Conservation (phyloP, 2,888 invertebrate species). For the Hirtodrosophila alboralis region DNA sequence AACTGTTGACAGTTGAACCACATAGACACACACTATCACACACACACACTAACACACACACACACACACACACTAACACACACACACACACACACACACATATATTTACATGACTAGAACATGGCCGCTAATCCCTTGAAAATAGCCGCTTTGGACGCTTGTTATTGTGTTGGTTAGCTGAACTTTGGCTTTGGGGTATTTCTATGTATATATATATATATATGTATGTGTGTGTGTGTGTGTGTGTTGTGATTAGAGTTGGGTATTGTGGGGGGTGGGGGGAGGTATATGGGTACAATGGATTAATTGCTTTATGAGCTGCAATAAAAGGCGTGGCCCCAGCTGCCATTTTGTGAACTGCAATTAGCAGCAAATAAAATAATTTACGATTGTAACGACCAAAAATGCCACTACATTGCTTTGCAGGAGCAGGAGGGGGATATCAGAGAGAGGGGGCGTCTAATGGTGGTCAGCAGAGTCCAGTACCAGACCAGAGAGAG, state of each 20-base stretch:
- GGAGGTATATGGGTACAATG: constrained; percentile 10
- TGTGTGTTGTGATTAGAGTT: not conserved
- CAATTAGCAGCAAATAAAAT: constrained; percentile 80
- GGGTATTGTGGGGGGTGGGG: not conserved
- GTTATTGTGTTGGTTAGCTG: constrained; percentile 61
- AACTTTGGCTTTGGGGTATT: constrained; percentile 21
- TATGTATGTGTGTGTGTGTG: not conserved
- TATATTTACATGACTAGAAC: constrained; percentile 4
- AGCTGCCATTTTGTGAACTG: constrained; percentile 69
- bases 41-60: constrained; percentile 6
- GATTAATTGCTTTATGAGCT: constrained; percentile 79
- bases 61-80: constrained; percentile 14
- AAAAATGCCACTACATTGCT: constrained; percentile 47
- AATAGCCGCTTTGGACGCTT: constrained; percentile 47
- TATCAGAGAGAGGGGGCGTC: not conserved
- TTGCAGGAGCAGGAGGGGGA: not conserved
- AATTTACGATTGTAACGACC: constrained; percentile 77
- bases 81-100: constrained; percentile 5
- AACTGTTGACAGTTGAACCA: constrained; percentile 57
- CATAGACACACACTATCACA: not conserved
- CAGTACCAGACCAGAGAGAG: not conserved
- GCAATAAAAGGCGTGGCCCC: constrained; percentile 68
- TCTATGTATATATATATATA: not conserved
- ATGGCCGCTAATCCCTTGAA: constrained; percentile 62
- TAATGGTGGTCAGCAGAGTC: constrained; percentile 17